Base-by-base conservation (phyloP, 2,888 invertebrate genomes). In the Bembecia ichneumoniformis region DNA sequence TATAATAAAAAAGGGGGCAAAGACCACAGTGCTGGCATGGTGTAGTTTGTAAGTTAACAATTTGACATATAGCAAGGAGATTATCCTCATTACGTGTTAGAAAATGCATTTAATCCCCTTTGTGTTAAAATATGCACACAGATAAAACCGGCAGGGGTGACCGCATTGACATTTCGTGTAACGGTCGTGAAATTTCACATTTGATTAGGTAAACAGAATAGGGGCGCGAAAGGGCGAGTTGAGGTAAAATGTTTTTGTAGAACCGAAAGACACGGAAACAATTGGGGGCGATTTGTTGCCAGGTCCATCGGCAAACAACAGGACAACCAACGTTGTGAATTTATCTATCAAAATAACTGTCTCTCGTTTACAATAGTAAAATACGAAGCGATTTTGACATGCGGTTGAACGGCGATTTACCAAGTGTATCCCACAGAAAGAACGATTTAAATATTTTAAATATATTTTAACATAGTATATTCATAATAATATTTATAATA, bases 71-170 rank as follows among this genome's bases (percentile, higher is more conserved):
- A 71, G 68, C 63, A 61, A 66, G 69, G 58, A 71, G 82, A 77
- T 82, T 80, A 80, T 64, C 64, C 66, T 74, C 77, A 77, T 80
- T 79, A 79, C 63, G 60, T 60, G 62, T 63, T 68, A 71, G 66
- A 70, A 72, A 71, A 72, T 75, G 67, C 62, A 58, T 62, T 55
- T 79, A 80, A 82, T 78, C 76, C 75, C 61, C 60, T 66, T 71
- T 64, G 67, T 28, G 62, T 67, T 65, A 44, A 44, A 44, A 44
- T 15, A 44, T 15, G 15, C 4, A 44, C n/a, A 3, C 13, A 16
- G 17, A 14, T 16, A 15, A 44, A 44, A 16, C 14, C 7, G 13
- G 15, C 7, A 13, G 9, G 44, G 44, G 44, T 17, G 44, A 44
- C 44, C 44, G 17, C 44, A 44, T 40, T 44, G 44, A 17, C 44